Evolutionary conservation across 2,113 vertebrate genomes (phyloP).

Genomic region (Bubo bubo): DNA sequence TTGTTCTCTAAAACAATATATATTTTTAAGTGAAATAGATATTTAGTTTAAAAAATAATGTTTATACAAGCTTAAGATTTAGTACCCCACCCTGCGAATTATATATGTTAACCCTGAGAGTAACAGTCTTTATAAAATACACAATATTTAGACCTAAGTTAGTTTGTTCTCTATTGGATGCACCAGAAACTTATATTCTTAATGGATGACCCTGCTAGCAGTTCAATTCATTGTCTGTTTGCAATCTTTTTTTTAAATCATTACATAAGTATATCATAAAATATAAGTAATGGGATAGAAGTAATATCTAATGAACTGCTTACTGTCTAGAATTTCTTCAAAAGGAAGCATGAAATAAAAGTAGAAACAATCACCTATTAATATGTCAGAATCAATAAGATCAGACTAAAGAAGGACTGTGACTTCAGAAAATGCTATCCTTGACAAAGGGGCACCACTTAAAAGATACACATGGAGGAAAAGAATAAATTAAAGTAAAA

Average conservation of each 20-base stretch:
- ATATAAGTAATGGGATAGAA: background rate
- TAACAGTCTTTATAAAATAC: background rate
- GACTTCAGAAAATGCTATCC: background rate
- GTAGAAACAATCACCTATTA: background rate
- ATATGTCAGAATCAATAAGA: background rate
- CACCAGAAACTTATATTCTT: background rate
- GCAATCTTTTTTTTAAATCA: background rate
- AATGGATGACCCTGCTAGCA: background rate
- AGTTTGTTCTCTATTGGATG: background rate
- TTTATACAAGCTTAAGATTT: background rate
- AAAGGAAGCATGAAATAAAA: background rate
- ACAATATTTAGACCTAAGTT: background rate
- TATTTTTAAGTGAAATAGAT: background rate
- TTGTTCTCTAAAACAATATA: background rate
- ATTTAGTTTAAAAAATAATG: background rate
- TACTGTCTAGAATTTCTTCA: background rate
- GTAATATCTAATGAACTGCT: background rate
- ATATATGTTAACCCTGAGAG: background rate
- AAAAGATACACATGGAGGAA: background rate
- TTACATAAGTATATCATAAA: background rate
- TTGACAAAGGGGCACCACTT: background rate
- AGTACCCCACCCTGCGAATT: background rate
- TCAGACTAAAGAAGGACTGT: background rate
- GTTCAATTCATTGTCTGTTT: background rate
- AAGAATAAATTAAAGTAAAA: background rate